phyloP scores from a whole-genome alignment of 2,113 vertebrate genomes.

The Crotalus viridis region DNA sequence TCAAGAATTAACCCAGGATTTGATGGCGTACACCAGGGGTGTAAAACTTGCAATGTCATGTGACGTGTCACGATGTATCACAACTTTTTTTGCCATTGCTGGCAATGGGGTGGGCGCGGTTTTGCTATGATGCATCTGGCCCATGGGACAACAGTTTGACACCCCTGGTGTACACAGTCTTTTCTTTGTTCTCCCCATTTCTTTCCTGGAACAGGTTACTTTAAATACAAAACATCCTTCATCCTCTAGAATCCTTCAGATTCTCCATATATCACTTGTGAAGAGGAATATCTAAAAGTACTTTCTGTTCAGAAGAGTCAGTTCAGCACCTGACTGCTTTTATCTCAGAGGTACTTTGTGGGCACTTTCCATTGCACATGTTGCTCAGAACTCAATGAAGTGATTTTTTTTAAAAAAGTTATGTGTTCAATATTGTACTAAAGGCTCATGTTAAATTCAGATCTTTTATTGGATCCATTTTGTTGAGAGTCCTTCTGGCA shows the following conservation, averaged over 20 bases:
- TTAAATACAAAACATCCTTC: not conserved
- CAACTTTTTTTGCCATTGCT: too few relatives aligned
- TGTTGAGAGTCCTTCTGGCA: slow-evolving; percentile 21
- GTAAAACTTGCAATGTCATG: too few relatives aligned
- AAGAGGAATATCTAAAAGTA: not conserved
- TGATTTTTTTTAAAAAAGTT: slow-evolving; percentile 36
- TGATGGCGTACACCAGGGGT: too few relatives aligned
- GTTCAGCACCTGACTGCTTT: slow-evolving; percentile 17
- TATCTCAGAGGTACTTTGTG: slow-evolving; percentile 6
- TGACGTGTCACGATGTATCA: too few relatives aligned
- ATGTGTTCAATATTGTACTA: slow-evolving; percentile 25
- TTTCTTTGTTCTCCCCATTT: not conserved
- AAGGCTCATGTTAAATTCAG: slow-evolving; percentile 2
- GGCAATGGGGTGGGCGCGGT: too few relatives aligned
- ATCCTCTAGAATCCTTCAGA: not conserved
- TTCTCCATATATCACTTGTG: not conserved
- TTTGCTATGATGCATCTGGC: too few relatives aligned
- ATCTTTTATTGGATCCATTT: slow-evolving; percentile 43
- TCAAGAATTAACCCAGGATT: not conserved
- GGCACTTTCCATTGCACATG: slow-evolving; percentile 26
- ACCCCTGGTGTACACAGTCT: not conserved
- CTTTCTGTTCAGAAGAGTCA: slow-evolving; percentile 39
- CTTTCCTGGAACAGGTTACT: not conserved
- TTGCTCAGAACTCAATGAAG: slow-evolving; percentile 30
- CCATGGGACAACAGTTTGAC: too few relatives aligned